phyloP scores from a whole-genome alignment of 2,797 vertebrate genomes.

The Falco cherrug region DNA sequence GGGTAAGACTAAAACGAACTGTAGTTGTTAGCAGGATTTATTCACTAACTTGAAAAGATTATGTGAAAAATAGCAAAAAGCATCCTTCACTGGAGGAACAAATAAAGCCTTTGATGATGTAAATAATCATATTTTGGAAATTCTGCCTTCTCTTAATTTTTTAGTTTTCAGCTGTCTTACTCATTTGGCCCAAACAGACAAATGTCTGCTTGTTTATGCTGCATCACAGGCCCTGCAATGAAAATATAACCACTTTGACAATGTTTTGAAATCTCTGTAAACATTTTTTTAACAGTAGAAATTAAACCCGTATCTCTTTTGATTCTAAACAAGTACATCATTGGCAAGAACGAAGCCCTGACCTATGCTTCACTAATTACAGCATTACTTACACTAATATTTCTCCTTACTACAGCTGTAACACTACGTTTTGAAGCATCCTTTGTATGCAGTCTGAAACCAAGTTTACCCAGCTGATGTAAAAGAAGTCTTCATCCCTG shows the following conservation, averaged over 20 bases:
- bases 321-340: neutral
- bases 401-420: neutral
- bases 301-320: neutral
- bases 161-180: neutral
- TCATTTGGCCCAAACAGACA: neutral
- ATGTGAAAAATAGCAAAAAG: neutral
- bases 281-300: neutral
- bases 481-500: neutral
- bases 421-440: neutral
- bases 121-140: neutral
- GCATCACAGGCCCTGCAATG: neutral
- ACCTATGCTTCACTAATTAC: neutral
- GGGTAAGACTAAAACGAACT: conserved; percentile 48
- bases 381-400: neutral
- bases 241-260: neutral
- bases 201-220: neutral
- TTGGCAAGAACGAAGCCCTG: neutral
- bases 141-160: neutral
- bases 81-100: neutral
- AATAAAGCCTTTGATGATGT: neutral
- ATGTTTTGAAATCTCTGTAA: neutral
- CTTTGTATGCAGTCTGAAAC: neutral
- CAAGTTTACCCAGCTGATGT: neutral
- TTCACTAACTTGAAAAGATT: neutral
- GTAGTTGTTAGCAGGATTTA: neutral